Percentiles rank a stretch among this genome's conserved stretches.
phyloP scores from a whole-genome alignment of 1,140 invertebrate genomes.

The Drosophila pallidifrons region DNA sequence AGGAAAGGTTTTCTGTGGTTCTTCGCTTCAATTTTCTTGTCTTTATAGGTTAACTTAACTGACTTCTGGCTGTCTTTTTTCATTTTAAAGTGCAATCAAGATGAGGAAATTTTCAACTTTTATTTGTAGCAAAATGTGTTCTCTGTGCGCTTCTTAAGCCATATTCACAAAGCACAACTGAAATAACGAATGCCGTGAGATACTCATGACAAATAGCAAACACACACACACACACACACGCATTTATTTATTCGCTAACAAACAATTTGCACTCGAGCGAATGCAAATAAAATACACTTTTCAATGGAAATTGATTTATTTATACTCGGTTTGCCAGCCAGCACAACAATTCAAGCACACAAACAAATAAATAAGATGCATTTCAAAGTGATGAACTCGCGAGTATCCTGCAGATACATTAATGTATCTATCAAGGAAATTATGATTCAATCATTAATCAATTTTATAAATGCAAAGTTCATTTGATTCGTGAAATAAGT shows the following conservation, averaged over 20 bases:
- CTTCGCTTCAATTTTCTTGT: neutral
- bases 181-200: neutral
- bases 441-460: no score
- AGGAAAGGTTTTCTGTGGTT: slow-evolving; percentile 22
- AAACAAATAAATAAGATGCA: slow-evolving; percentile 43
- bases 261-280: slow-evolving; percentile 68
- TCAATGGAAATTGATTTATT: slow-evolving; percentile 66
- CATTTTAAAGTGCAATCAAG: neutral
- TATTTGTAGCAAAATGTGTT: neutral
- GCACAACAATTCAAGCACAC: slow-evolving; percentile 57
- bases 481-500: no score
- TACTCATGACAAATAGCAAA: slow-evolving; percentile 17
- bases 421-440: neutral
- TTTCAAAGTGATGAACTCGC: neutral
- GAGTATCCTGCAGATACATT: neutral
- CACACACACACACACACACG: neutral
- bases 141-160: neutral
- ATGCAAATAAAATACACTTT: slow-evolving; percentile 68
- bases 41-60: slow-evolving; percentile 60
- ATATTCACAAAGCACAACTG: neutral
- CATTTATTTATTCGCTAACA: neutral
- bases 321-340: slow-evolving; percentile 57
- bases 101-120: no score
- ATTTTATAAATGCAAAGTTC: no score
- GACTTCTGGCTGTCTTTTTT: neutral